Base-by-base conservation (phyloP, 2,113 vertebrate species). In the Toxostoma redivivum region DNA sequence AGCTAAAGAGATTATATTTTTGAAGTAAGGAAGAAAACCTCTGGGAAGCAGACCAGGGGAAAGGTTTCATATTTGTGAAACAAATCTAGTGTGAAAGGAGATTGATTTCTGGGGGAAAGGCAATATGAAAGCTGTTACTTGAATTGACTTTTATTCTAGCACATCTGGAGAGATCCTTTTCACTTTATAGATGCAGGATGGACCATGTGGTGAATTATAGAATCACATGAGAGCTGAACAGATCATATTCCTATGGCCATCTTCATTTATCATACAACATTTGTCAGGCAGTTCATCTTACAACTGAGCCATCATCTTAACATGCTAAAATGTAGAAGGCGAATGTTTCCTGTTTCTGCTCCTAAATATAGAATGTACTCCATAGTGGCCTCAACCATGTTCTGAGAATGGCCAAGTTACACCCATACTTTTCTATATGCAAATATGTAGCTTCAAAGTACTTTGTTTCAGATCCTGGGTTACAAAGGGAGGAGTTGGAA, bases 11-110 rank as follows among this genome's bases (percentile, higher is more conserved):
- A 37, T 23, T 31, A 44, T 78, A 19, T 53, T 90, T 92, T 72
- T 76, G 45, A 85, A 87, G 45, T 53, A 74, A 67, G 31, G 7
- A 86, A 80, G 31, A 71, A 79, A 82, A 53, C 8, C 25, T 58
- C 48, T 62, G 38, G 38, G 42, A 73, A 87, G 21, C 18, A 82
- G 50, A 89, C 6, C 12, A 85, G 37, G 18, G 85, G 69, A 80
- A 86, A 80, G 9, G 28, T 65, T 90, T 92, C 28, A 31, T 80
- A 69, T 85, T 90, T 82, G 73, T 2, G 3, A 87, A 92, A 80
- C 24, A 94, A 92, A 90, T 82, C 31, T 90, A 82, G 57, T 89
- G 70, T 94, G 84, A 95, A 95, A 84, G 58, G 50, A 91, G 78
- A 89, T 81, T 95, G 92, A 95, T 92, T 94, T 94, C 50, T 92